Base-by-base conservation (phyloP, 37 sponge, comb jelly and placozoan genomes). In the Halichondria panicea region DNA sequence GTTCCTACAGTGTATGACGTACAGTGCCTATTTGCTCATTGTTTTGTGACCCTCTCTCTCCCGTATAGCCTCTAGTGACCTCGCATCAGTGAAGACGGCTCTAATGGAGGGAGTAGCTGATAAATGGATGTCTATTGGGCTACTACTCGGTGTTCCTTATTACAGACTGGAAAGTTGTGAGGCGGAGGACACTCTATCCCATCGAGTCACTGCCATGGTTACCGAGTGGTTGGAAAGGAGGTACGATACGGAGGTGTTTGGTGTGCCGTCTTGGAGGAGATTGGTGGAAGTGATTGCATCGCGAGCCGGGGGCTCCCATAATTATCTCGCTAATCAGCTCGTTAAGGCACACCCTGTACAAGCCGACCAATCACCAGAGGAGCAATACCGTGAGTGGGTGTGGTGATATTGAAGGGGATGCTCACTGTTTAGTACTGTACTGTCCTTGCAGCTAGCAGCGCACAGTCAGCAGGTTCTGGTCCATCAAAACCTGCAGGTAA, bases 261-360 rank as follows among this genome's bases (percentile, higher is more conserved):
- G 76, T 28, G 21, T 27, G 36, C 76, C 76, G 2, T 64, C 64
- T 32, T 76, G 76, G 76, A 76, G 45, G 53, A 76, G 64, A 38
- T 65, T 76, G 36, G 64, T 76, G 19, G 76, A 76, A 31, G 76
- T 45, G 9, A 33, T 76, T 6, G 76, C 43, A n/a, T 21, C 63
- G 28, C 40, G 34, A 32, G 63, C 76, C 12, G 76, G 76, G 2
- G 76, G 76, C 5, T 19, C 0, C 53, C 44, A 76, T 64, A 15
- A 6, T 28, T 32, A 15, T 19, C 76, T 43, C 13, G 76, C 76
- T 13, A 8, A 22, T 13, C 44, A 48, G 52, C 24, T 76, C 12
- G 76, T 65, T n/a, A 34, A 9, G 0, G 33, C 62, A 6, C 76
- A 76, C n/a, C 60, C 62, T 13, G 30, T 40, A 63, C 27, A 19